These are phyloP conservation scores for Ataeniobius toweri DNA, from an alignment of 2,797 vertebrate species.

Conservation along the genomic window DNA sequence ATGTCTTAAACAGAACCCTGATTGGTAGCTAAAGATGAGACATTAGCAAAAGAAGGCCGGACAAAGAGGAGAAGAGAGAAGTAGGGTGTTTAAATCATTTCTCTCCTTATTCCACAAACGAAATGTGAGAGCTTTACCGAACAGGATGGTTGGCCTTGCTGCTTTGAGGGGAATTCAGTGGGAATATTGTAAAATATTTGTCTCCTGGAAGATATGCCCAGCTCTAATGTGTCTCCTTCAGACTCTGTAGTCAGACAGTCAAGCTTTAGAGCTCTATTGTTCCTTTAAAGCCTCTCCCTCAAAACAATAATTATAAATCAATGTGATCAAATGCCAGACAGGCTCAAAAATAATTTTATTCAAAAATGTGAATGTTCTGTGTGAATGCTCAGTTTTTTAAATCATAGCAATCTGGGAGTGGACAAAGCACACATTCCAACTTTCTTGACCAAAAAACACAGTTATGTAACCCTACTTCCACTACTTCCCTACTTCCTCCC, in stretches of 20 bases:
- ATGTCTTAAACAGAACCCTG: not conserved
- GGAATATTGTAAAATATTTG: not conserved
- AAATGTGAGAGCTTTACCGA: not conserved
- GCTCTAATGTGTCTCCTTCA: not conserved
- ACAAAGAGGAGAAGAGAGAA: not conserved
- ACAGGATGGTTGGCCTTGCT: not conserved
- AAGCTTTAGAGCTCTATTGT: not conserved
- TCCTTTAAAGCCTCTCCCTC: not conserved
- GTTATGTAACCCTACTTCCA: not conserved
- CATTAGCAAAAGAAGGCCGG: not conserved
- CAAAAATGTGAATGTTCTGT: not conserved
- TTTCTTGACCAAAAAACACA: conserved; percentile 1
- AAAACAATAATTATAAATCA: not conserved
- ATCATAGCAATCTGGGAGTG: not conserved
- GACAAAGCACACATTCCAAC: not conserved
- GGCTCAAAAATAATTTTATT: not conserved
- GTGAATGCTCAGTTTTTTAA: not conserved
- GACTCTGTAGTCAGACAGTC: not conserved
- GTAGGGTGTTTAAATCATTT: not conserved
- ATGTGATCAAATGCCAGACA: not conserved
- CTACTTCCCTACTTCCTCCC: not conserved
- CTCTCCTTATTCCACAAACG: not conserved
- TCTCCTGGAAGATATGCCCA: not conserved
- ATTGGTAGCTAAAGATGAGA: not conserved
- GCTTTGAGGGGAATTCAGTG: not conserved